Base-by-base conservation (phyloP, 92 coral and sea anemone genomes). In the Parazoanthus swiftii region DNA sequence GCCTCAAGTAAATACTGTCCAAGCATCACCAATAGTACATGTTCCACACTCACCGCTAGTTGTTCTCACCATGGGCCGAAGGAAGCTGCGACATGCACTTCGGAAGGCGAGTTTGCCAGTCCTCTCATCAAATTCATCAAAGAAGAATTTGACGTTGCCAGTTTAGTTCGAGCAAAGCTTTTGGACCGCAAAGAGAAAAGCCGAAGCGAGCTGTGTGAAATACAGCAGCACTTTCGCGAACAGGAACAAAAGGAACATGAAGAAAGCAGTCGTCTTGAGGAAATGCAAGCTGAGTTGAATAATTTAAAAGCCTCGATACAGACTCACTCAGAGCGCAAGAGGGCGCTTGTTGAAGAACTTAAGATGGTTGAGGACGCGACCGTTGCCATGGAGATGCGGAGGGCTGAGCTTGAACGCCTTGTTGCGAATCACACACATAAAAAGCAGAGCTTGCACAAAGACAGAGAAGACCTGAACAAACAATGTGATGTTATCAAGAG, bases 81-180 rank as follows among this genome's bases (percentile, higher is more conserved):
- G 82, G 25, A 84, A 6, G 68, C 15, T 0, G 77, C 23, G 10
- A 44, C 75, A 35, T 43, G 59, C 71, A 68, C 66, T 20, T 15
- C 25, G 14, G 80, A 76, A 14, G 23, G 4, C 23, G 87, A 72
- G 26, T 15, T 48, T 54, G 35, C 36, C n/a, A 84, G 87, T 38
- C 87, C 87, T 50, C 87, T 84, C 56, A 75, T 84, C 65, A 70
- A 71, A 29, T 84, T 84, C 68, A 84, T 84, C 44, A 84, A 84
- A 29, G 87, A 84, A 72, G 87, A 84, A 50, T 26, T 84, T 9
- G 87, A 84, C 46, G 87, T 84, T 33, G 87, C 87, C 18, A 84
- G 87, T 46, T 84, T 84, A 72, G 77, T 84, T 16, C 79, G 87
- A 84, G 87, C 87, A 84, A 84, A 84, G 70, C 78, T 84, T 15